Evolutionary conservation across 2,888 invertebrate species (phyloP), one percentile per base, ranked within the genome.

Genomic region (Diaperis boleti): DNA sequence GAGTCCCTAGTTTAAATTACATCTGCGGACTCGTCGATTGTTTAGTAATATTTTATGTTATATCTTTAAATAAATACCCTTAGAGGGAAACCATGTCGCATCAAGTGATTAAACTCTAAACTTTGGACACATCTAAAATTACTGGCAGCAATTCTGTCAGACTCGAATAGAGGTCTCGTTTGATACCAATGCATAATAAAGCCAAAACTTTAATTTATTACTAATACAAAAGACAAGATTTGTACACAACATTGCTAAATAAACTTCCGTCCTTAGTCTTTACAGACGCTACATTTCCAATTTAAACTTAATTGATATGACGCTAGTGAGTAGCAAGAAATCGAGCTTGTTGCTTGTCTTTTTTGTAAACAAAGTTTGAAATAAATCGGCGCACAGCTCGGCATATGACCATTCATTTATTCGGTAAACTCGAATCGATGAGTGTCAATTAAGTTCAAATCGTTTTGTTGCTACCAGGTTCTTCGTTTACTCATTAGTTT

Each of bases 41-140:
- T 47, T 47, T 47, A 31, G 47, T 29, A 22, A 47, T 47, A 47
- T 47, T 47, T 47, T 26, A 47, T 29, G 10, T 8, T 22, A n/a
- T 41, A 41, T 41, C 15, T 41, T 14, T n/a, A 5, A 4, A 22
- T 22, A 22, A 22, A 22, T 22, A 22, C 22, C 7, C 11, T 6
- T 3, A 15, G 41, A 41, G 41, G 14, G 15, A 41, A 15, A 15
- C 41, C 10, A 15, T n/a, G 15, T 4, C 13, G n/a, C n/a, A n/a
- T n/a, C n/a, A n/a, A n/a, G n/a, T 11, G 41, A 41, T 41, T 41
- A 41, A 41, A 15, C 5, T 15, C 41, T 3, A n/a, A 14, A 41
- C 15, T 41, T 41, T n/a, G n/a, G n/a, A n/a, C n/a, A 10, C 10
- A 35, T 10, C 6, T 35, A 26, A 26, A 6, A 26, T 7, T 26